Percentiles rank a stretch among this genome's conserved stretches.
phyloP scores from a whole-genome alignment of 2,113 vertebrate species.

The Scalopus aquaticus region DNA sequence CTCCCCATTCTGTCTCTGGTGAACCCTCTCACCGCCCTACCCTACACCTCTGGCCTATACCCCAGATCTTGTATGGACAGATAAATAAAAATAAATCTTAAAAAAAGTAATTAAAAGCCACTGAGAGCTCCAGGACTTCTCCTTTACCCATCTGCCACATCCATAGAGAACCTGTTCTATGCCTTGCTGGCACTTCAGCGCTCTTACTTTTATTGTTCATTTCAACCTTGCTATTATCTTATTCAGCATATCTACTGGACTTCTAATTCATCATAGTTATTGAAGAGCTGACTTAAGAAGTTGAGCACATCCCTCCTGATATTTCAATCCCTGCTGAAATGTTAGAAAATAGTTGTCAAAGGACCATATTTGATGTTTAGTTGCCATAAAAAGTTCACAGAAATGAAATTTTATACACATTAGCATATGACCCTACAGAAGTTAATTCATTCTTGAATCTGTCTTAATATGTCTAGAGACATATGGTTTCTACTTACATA shows the following conservation, averaged over 20 bases:
- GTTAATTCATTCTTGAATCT: neutral
- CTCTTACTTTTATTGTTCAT: neutral
- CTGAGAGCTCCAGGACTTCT: neutral
- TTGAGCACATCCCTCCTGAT: neutral
- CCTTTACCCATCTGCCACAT: neutral
- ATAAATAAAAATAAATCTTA: no score
- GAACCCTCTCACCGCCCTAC: no score
- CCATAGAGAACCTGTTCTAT: no score
- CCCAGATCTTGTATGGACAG: no score
- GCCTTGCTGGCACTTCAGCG: neutral
- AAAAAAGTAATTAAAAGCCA: no score
- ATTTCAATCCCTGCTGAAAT: constrained; percentile 42
- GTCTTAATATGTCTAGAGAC: constrained; percentile 4
- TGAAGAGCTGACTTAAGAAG: constrained; percentile 19
- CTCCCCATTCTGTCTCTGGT: no score
- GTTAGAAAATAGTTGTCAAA: constrained; percentile 24
- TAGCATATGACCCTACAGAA: neutral
- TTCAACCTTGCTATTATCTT: neutral
- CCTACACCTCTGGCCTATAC: no score
- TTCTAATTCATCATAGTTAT: neutral
- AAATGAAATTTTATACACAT: constrained; percentile 13
- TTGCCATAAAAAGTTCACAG: neutral
- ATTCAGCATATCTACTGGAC: constrained; percentile 6
- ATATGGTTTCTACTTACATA: neutral
- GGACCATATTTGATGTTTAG: neutral